phyloP scores from a whole-genome alignment of 1,140 invertebrate species.

The Coelopa frigida region DNA sequence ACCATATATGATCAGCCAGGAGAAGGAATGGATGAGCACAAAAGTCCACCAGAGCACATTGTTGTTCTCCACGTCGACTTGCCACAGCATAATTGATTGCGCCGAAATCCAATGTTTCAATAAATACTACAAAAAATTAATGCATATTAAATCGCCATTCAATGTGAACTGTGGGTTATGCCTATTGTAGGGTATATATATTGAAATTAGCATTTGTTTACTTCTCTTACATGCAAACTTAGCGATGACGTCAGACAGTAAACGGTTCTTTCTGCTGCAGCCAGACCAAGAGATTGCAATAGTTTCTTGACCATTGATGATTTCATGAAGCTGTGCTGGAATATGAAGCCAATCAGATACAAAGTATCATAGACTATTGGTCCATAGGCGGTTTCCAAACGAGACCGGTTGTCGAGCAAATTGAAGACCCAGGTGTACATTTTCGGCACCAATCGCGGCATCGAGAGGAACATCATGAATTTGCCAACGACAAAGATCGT shows the following conservation, averaged over 20 bases:
- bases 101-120: conserved; percentile 46
- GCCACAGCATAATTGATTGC: conserved; percentile 46
- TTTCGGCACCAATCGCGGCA: conserved; percentile 22
- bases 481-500: conserved; percentile 35
- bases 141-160: neutral
- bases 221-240: conserved; percentile 34
- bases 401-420: conserved; percentile 35
- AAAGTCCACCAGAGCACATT: conserved; percentile 46
- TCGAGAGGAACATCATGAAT: conserved; percentile 34
- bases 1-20: conserved; percentile 56
- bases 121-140: conserved; percentile 41
- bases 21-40: conserved; percentile 46
- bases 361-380: conserved; percentile 43
- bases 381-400: conserved; percentile 35
- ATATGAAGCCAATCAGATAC: conserved; percentile 47
- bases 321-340: conserved; percentile 50
- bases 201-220: conserved; percentile 1
- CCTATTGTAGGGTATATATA: conserved; percentile 6
- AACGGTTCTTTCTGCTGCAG: conserved; percentile 47
- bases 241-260: conserved; percentile 47
- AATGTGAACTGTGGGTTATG: conserved; percentile 6
- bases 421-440: conserved; percentile 39
- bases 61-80: conserved; percentile 43
- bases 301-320: conserved; percentile 43
- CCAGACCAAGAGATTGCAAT: conserved; percentile 39